Base-by-base conservation (phyloP, 2,113 vertebrate genomes). In the Strix uralensis region DNA sequence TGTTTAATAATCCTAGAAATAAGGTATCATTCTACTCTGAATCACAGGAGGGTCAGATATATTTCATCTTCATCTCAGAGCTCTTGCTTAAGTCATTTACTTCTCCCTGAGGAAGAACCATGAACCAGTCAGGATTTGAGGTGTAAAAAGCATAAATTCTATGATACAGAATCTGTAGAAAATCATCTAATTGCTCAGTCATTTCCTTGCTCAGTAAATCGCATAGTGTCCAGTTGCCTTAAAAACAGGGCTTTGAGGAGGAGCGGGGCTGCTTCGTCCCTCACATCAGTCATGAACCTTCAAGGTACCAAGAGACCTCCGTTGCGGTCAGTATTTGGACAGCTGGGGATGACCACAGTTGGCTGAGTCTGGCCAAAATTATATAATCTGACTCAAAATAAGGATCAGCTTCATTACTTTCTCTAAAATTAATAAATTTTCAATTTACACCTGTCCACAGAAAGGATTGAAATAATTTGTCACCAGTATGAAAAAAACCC, bases 261-360 rank as follows among this genome's bases (percentile, higher is more conserved):
- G 1, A 88, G 10, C 0, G 0, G 17, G 16, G 15, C 10, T 63
- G 36, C 46, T 18, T 88, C 2, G 1, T 32, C 25, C 52, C 22
- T 71, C 57, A 67, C 30, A 38, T 52, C 4, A 5, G 15, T 54
- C 34, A 46, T 23, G 49, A 89, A 61, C 11, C 34, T 85, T 85
- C 58, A 67, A 42, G 19, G 36, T 34, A 79, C 34, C 44, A 54
- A 57, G 5, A 77, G 20, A 38, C 6, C 10, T 81, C 25, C 1
- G 0, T 34, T 14, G 3, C 10, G 1, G 10, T 36, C 52, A 69
- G 4, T 52, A 72, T 77, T 72, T 95, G 46, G 23, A 52, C 23
- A 79, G 42, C n/a, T 88, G 46, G 73, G 29, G 46, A 36, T 58
- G 38, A 20, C 27, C 54, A 70, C 8, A 29, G 13, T 85, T n/a